Percentiles rank a stretch among this genome's conserved stretches.
Evolutionary conservation across 2,113 vertebrate species (phyloP).

Genomic region (Psilopogon haemacephalus): DNA sequence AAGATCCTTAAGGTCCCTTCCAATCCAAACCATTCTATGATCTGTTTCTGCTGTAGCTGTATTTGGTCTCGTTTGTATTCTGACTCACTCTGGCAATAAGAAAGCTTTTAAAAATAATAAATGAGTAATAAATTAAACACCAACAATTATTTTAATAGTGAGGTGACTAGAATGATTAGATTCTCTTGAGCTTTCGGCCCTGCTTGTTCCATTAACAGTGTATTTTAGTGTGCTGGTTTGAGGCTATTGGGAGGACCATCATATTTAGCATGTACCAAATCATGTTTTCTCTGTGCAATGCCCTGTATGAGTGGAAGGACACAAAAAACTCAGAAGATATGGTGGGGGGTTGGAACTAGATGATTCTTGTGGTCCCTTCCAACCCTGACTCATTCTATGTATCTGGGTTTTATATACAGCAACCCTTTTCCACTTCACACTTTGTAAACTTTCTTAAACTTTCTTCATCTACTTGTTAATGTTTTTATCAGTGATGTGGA

Average conservation of each 20-base stretch:
- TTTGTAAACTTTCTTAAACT: too few relatives aligned
- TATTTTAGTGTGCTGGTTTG: too few relatives aligned
- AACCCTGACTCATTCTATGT: too few relatives aligned
- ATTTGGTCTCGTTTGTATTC: not conserved
- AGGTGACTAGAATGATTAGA: not conserved
- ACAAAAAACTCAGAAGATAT: not conserved
- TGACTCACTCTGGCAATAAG: not conserved
- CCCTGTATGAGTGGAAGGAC: not conserved
- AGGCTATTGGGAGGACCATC: too few relatives aligned
- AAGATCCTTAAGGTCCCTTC: too few relatives aligned
- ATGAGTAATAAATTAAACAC: not conserved
- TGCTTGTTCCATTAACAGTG: not conserved
- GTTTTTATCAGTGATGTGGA: too few relatives aligned
- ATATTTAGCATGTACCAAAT: not conserved
- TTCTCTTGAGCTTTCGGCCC: not conserved
- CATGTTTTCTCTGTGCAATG: not conserved
- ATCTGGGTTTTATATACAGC: not conserved
- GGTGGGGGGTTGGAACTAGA: too few relatives aligned
- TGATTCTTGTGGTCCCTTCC: too few relatives aligned
- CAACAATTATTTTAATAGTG: not conserved
- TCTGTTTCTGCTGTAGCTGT: not conserved
- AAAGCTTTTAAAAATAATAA: not conserved
- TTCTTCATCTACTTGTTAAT: too few relatives aligned
- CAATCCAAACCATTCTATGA: too few relatives aligned
- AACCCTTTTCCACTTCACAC: not conserved